Base-by-base conservation (phyloP, 2,797 vertebrate species). In the Enteromius radiatus region DNA sequence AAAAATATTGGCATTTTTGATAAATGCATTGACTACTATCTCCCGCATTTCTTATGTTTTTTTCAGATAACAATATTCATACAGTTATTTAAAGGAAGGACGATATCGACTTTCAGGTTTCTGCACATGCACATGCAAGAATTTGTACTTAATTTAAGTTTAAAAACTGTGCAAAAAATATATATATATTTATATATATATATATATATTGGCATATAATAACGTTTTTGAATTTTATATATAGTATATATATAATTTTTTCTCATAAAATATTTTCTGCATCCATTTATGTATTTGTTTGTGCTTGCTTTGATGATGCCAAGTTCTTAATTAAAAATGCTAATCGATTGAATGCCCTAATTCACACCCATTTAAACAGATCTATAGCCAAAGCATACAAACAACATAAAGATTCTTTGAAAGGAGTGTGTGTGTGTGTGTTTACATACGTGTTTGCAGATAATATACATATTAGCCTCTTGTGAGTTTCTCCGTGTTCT, bases 391-490 rank as follows among this genome's bases (percentile, higher is more conserved):
- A 36, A 36, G 21, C 28, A 12, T 21, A 56, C 19, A 76, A 75
- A 75, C 19, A 67, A 67, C 61, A 67, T 5, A 28, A 36, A 8
- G 3, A 28, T 54, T 59, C 17, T 76, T 75, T 82, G 33, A 54
- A 67, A 56, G 26, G 19, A 26, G 23, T 12, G 43, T 3, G 49
- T 36, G 80, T 11, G 23, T 12, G 43, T 4, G 49, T 36, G 80
- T 75, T 52, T 73, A 54, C 45, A 9, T 17, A 38, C 64, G 54
- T 87, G 67, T 85, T 82, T 78, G 65, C 21, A 71, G 76, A 41
- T 79, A 31, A 28, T 82, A 67, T 82, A 67, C 63, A n/a, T 80
- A 80, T 74, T 73, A 64, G 67, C 75, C 56, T 70, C 61, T 77
- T 49, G 69, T 43, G 41, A 73, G 76, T 75, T 52, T 70, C 26